phyloP scores from a whole-genome alignment of 2,888 invertebrate genomes.

The Griposia aprilina region DNA sequence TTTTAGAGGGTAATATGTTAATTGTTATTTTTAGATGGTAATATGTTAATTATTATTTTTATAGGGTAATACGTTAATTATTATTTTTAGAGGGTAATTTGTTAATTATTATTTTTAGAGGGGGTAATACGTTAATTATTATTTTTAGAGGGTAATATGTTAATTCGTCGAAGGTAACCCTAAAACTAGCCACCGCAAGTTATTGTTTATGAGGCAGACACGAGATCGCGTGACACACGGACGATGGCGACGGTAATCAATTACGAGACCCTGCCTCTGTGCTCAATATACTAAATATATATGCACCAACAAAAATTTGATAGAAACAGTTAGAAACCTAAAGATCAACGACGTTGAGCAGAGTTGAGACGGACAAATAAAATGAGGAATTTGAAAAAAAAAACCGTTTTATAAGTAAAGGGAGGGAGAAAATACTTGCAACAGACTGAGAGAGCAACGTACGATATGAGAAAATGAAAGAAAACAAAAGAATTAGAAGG shows the following conservation, averaged over 20 bases:
- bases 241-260: constrained; percentile 57
- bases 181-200: constrained; percentile 41
- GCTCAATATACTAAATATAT: constrained; percentile 37
- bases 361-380: not conserved
- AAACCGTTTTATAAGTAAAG: not conserved
- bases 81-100: constrained; percentile 15
- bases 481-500: not conserved
- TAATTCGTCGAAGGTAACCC: constrained; percentile 25
- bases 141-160: constrained; percentile 16
- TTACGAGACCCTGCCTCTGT: constrained; percentile 54
- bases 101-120: constrained; percentile 17
- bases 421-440: not conserved
- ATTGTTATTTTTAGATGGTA: constrained; percentile 3
- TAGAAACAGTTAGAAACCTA: constrained; percentile 11
- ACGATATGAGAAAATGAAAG: not conserved
- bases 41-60: constrained; percentile 27
- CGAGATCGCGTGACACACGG: constrained; percentile 65
- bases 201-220: constrained; percentile 50
- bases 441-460: not conserved
- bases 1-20: constrained; percentile 22
- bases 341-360: not conserved
- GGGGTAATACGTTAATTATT: constrained; percentile 27
- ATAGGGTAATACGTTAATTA: constrained; percentile 22
- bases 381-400: not conserved
- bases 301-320: constrained; percentile 15